Conservation (phyloP, 1,140 invertebrate species). For the Zophobas atratus region DNA sequence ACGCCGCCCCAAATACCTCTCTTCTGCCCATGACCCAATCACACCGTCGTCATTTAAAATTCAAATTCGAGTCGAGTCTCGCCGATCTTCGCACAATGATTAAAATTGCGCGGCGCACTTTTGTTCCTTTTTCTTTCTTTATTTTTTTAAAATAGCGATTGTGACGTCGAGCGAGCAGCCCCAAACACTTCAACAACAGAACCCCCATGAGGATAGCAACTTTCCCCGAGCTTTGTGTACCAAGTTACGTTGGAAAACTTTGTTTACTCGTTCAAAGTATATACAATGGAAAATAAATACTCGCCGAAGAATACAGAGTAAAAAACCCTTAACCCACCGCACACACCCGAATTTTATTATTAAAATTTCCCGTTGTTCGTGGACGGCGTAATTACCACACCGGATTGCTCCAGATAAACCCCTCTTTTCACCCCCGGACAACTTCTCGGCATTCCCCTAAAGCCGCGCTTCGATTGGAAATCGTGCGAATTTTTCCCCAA, state of each 20-base stretch:
- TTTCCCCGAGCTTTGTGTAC: conserved; percentile 32
- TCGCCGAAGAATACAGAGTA: conserved; percentile 3
- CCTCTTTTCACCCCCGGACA: no score
- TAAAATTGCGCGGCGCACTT: conserved; percentile 1
- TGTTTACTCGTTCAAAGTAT: conserved; percentile 31
- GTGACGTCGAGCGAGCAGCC: conserved; percentile 24
- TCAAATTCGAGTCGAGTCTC: background rate
- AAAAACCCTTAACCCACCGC: conserved; percentile 7
- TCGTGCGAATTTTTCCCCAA: no score
- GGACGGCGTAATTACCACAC: background rate
- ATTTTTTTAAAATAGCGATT: conserved; percentile 7
- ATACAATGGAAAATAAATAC: conserved; percentile 43
- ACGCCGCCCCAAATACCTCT: no score
- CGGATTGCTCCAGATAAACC: no score
- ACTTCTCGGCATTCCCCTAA: no score
- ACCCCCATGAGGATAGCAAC: conserved; percentile 13
- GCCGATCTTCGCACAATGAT: background rate
- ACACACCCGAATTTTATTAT: conserved; percentile 10
- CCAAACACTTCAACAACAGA: conserved; percentile 15
- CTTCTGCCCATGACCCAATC: no score
- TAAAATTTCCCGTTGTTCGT: conserved; percentile 20
- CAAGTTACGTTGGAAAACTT: conserved; percentile 27
- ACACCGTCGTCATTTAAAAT: background rate
- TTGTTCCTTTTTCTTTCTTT: conserved; percentile 2
- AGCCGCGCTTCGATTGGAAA: no score